Conservation (phyloP, 2,113 vertebrate genomes). For the Poeciliopsis turrubarensis region DNA sequence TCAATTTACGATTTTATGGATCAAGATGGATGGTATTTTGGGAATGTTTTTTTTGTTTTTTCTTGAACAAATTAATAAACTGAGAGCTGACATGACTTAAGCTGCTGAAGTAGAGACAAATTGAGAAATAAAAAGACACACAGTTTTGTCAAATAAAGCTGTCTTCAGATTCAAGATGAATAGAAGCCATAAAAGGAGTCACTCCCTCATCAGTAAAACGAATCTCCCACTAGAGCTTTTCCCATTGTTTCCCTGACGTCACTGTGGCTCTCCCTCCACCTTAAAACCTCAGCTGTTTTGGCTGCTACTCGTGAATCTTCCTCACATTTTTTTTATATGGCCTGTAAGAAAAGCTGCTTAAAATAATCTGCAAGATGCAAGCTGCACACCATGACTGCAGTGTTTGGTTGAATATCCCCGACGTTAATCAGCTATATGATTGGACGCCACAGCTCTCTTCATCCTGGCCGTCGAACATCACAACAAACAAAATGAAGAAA, state of each 20-base stretch:
- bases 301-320: conserved; percentile 20
- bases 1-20: not conserved
- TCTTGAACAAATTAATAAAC: too few relatives aligned
- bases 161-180: not conserved
- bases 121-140: too few relatives aligned
- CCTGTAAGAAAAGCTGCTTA: conserved; percentile 66
- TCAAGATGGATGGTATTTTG: too few relatives aligned
- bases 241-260: conserved; percentile 19
- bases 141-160: not conserved
- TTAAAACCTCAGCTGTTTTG: conserved; percentile 56
- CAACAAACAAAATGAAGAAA: conserved; percentile 2
- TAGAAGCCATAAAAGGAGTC: not conserved
- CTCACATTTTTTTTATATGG: conserved; percentile 31
- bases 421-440: conserved; percentile 8
- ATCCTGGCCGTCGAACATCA: conserved; percentile 4
- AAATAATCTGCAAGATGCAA: conserved; percentile 64
- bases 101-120: too few relatives aligned
- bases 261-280: conserved; percentile 10
- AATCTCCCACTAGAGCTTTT: conserved; percentile 5
- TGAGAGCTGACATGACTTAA: too few relatives aligned
- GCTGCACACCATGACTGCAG: not conserved
- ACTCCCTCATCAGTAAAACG: not conserved
- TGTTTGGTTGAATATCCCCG: conserved; percentile 32
- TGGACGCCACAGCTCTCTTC: not conserved
- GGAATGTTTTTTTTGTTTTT: too few relatives aligned